These are phyloP conservation scores for Habrosyne pyritoides DNA, from an alignment of 2,888 invertebrate genomes.

Conservation along the genomic window DNA sequence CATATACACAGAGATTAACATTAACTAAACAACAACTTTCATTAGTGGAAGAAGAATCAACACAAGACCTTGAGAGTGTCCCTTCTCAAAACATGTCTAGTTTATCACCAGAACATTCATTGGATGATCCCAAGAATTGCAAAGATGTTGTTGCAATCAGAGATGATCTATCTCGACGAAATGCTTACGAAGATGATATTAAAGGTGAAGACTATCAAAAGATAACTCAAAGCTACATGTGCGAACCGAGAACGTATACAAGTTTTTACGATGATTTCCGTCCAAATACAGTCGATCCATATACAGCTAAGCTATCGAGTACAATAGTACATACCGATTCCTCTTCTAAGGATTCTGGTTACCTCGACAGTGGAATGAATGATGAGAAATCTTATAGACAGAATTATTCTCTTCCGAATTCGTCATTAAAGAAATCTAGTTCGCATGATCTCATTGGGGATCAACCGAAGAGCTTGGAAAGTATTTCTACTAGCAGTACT, in stretches of 20 bases:
- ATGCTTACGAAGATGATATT: slow-evolving; percentile 35
- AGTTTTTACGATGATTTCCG: slow-evolving; percentile 72
- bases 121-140: slow-evolving; percentile 44
- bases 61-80: slow-evolving; percentile 73
- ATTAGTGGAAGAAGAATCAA: slow-evolving; percentile 79
- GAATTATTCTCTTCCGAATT: slow-evolving; percentile 63
- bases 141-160: slow-evolving; percentile 22
- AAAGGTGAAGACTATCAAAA: slow-evolving; percentile 41
- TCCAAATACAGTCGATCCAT: slow-evolving; percentile 42
- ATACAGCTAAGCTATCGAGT: slow-evolving; percentile 59
- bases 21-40: slow-evolving; percentile 73
- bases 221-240: slow-evolving; percentile 42
- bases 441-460: slow-evolving; percentile 51
- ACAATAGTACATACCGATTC: slow-evolving; percentile 64
- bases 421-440: slow-evolving; percentile 51
- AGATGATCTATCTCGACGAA: slow-evolving; percentile 32
- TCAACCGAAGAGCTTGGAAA: slow-evolving; percentile 70
- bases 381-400: slow-evolving; percentile 60
- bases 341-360: slow-evolving; percentile 77
- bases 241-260: slow-evolving; percentile 62
- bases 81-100: slow-evolving; percentile 66
- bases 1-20: slow-evolving; percentile 57
- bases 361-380: slow-evolving; percentile 65
- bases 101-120: slow-evolving; percentile 60
- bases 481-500: slow-evolving; percentile 53